A percentile compares a stretch with the other conserved stretches of the same genome.
Evolutionary conservation across 1,140 invertebrate genomes (phyloP).

Genomic region (Trinorchestia longiramus): DNA sequence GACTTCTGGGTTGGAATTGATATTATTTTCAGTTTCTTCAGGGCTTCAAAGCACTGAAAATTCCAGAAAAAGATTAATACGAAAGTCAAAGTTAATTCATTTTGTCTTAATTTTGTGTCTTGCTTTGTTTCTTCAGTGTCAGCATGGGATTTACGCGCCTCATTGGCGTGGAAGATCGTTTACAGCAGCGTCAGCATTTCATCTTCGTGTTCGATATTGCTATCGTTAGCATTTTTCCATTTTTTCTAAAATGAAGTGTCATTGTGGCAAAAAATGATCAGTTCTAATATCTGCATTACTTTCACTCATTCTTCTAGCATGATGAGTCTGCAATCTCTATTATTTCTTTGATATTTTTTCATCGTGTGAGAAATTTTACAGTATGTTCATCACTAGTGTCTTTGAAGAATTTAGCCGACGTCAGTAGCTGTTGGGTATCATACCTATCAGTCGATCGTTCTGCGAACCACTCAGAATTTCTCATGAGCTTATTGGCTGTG

Average conservation of each 20-base stretch:
- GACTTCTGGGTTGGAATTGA: not conserved
- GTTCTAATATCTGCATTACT: not conserved
- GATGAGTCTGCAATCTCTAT: not conserved
- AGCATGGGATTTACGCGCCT: not conserved
- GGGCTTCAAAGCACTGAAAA: not conserved
- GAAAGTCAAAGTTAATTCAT: not conserved
- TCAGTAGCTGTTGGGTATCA: not conserved
- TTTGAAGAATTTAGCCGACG: not conserved
- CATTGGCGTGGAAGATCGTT: not conserved
- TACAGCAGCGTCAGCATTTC: not conserved
- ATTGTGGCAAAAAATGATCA: not conserved
- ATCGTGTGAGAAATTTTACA: not conserved
- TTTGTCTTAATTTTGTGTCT: not conserved
- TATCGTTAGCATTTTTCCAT: not conserved
- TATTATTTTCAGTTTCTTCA: not conserved
- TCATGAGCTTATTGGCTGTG: not conserved
- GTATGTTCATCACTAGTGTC: not conserved
- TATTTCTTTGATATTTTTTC: not conserved
- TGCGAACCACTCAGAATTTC: not conserved
- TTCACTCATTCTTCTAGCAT: not conserved
- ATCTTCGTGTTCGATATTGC: not conserved
- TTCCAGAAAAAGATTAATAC: not conserved
- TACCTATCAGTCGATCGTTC: not conserved
- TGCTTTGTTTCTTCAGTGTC: not conserved
- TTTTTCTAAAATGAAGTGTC: not conserved